Evolutionary conservation across 2,113 vertebrate species (phyloP).

Genomic region (Myocastor coypus): DNA sequence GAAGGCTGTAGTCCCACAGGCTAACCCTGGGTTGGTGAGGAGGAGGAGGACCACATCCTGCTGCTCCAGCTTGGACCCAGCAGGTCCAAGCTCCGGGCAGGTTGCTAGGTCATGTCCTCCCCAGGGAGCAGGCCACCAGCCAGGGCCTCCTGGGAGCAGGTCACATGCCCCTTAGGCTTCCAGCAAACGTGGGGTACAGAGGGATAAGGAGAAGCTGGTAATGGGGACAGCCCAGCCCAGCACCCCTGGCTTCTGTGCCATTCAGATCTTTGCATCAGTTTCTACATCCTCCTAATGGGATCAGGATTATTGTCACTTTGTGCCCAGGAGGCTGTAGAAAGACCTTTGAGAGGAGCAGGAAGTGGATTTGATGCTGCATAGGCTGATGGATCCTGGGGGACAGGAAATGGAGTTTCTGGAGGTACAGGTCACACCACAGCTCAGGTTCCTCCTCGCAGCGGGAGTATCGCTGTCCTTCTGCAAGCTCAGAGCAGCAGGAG

Average conservation of each 20-base stretch:
- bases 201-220: accelerated
- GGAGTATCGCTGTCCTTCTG: background rate
- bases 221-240: too few species aligned
- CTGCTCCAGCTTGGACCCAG: accelerated
- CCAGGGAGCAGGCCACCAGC: background rate
- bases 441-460: background rate
- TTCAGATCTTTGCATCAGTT: background rate
- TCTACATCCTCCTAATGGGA: background rate
- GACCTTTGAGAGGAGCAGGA: background rate
- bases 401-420: background rate
- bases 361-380: accelerated
- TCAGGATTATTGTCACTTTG: background rate
- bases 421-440: background rate
- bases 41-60: background rate
- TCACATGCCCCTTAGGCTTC: background rate
- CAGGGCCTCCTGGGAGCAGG: background rate
- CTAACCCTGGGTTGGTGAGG: background rate
- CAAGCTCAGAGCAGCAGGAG: background rate
- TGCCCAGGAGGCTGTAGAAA: background rate
- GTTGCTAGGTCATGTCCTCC: background rate
- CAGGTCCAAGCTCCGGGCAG: too few species aligned
- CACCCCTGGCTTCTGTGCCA: background rate
- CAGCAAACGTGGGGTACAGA: background rate
- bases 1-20: background rate
- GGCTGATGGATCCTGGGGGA: accelerated